Conservation (phyloP, 2,888 invertebrate genomes). For the Machimus atricapillus region DNA sequence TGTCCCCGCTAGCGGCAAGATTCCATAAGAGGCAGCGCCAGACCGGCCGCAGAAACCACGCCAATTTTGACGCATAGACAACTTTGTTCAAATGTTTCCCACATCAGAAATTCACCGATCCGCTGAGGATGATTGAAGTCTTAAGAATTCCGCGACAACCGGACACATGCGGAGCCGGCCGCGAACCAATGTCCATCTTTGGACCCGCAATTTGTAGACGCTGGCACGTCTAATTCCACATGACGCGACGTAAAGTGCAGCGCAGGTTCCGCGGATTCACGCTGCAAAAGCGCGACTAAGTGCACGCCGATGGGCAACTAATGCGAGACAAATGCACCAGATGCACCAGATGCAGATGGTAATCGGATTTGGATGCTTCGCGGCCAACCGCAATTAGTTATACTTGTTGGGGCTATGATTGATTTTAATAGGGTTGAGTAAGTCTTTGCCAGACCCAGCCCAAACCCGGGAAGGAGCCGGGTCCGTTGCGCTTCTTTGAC, state of each 20-base stretch:
- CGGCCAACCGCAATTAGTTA: neutral
- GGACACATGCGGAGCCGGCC: slow-evolving; percentile 2
- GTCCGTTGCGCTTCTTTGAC: neutral
- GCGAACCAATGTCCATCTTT: neutral
- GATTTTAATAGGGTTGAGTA: neutral
- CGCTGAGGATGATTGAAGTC: slow-evolving; percentile 19
- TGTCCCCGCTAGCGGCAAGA: neutral
- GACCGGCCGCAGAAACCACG: neutral
- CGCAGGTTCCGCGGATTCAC: neutral
- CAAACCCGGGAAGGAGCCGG: neutral
- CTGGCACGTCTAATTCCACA: neutral
- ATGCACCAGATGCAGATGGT: neutral
- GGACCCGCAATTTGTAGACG: neutral
- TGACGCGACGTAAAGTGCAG: neutral
- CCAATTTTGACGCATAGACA: neutral
- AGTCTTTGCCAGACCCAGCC: neutral
- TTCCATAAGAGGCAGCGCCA: slow-evolving; percentile 6
- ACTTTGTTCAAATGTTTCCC: neutral
- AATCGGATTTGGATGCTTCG: neutral
- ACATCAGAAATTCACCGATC: slow-evolving; percentile 4
- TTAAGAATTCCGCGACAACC: neutral
- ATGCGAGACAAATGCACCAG: neutral
- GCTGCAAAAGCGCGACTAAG: neutral
- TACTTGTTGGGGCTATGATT: neutral
- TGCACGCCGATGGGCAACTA: neutral